Evolutionary conservation across 2,113 vertebrate genomes (phyloP).

Genomic region (Chascanopsetta lugubris): DNA sequence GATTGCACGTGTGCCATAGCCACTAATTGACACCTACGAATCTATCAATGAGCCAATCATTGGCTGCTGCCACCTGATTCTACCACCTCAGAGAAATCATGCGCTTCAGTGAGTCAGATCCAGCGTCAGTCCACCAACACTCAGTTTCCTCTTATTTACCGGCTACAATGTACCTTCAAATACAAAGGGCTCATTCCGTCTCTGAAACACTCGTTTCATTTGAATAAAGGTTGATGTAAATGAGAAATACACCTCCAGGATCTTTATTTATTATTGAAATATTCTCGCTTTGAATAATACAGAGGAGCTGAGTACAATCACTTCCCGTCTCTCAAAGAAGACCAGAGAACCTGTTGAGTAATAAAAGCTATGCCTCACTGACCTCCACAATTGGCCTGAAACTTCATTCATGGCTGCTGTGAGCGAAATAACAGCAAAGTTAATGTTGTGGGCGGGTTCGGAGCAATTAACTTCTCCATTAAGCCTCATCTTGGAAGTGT

Average conservation of each 20-base stretch:
- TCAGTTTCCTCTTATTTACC: slow-evolving; percentile 34
- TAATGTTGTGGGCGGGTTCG: slow-evolving; percentile 24
- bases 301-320: neutral
- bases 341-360: slow-evolving; percentile 3
- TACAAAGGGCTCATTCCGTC: slow-evolving; percentile 22
- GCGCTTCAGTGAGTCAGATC: neutral
- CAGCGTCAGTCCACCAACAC: neutral
- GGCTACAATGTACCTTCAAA: slow-evolving; percentile 45
- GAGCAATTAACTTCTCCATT: slow-evolving; percentile 35
- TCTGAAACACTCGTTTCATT: slow-evolving; percentile 24
- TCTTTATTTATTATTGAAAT: slow-evolving; percentile 4
- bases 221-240: slow-evolving; percentile 1
- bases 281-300: slow-evolving; percentile 6
- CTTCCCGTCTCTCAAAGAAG: neutral
- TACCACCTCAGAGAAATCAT: neutral
- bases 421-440: slow-evolving; percentile 21
- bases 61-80: neutral
- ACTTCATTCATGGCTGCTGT: slow-evolving; percentile 23
- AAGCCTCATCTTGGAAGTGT: slow-evolving; percentile 15
- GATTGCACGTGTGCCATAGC: too few relatives aligned
- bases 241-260: neutral
- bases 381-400: slow-evolving; percentile 32
- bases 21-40: neutral
- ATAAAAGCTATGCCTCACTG: slow-evolving; percentile 30
- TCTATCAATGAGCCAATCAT: neutral